Base-by-base conservation (phyloP, 2,113 vertebrate genomes). In the Gopherus flavomarginatus region DNA sequence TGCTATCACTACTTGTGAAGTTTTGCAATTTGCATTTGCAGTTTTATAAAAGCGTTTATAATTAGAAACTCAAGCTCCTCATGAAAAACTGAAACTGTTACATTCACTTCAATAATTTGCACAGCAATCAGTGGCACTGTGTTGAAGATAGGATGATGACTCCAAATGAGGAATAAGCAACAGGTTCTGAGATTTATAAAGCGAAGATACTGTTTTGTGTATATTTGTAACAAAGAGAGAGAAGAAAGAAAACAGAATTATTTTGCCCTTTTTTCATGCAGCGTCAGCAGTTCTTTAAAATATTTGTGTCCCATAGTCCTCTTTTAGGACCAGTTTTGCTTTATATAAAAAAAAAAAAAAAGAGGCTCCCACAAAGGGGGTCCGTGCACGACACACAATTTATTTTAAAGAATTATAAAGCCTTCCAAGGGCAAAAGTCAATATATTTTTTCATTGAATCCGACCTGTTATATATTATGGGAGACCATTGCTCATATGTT, bases 41-140 rank as follows among this genome's bases (percentile, higher is more conserved):
- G 59, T 47, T 84, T 89, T 72, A 21, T n/a, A 86, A 62, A 50
- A 62, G 24, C 29, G 35, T 26, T 27, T 52, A 57, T 81, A 88
- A 88, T 82, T 47, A 83, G 65, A 90, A 47, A 82, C 38, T 65
- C 22, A 56, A 56, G 62, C 47, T 65, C 31, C 49, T 83, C 65
- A 49, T 86, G 38, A 90, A 82, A 93, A 93, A 93, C 24, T 85
- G 78, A 93, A 87, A 90, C 29, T 77, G 49, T 86, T 86, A 62
- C 62, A 31, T 90, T 90, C 79, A 83, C n/a, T 44, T 86, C 65
- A 83, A 35, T 82, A 86, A 87, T 83, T 44, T 87, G 31, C 38
- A 86, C 38, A 90, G 83, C 52, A 89, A 93, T 93, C 27, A 81
- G 56, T 77, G 80, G 24, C 72, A 19, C 79, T 62, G 29, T 57